Evolutionary conservation across 2,888 invertebrate genomes (phyloP).

Genomic region (Drosophila neonasuta): DNA sequence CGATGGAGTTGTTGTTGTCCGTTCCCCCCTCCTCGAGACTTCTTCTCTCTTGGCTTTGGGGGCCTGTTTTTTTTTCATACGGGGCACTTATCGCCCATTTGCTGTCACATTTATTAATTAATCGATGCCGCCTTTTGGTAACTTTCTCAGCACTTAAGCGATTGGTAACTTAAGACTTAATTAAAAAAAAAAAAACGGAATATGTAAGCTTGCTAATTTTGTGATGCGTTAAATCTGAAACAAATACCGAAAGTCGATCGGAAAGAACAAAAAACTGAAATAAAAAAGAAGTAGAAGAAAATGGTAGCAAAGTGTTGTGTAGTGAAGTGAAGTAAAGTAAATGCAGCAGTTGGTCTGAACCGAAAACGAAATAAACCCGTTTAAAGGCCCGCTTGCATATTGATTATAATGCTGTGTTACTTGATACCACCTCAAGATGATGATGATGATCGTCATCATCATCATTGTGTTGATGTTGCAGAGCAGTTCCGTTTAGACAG

Average conservation of each 20-base stretch:
- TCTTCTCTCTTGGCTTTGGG: background rate
- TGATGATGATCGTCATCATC: constrained; percentile 26
- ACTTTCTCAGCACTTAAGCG: constrained; percentile 69
- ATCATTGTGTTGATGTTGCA: constrained; percentile 45
- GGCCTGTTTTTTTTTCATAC: constrained; percentile 11
- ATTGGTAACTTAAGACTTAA: constrained; percentile 73
- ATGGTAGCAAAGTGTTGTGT: constrained; percentile 13
- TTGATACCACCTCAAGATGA: constrained; percentile 57
- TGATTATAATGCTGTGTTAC: constrained; percentile 69
- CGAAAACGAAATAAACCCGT: constrained; percentile 39
- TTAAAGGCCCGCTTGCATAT: constrained; percentile 65
- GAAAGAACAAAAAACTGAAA: constrained; percentile 9
- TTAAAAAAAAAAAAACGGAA: constrained; percentile 37
- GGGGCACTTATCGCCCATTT: constrained; percentile 70
- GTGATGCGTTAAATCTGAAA: constrained; percentile 74
- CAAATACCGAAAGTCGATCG: constrained; percentile 35
- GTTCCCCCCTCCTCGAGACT: background rate
- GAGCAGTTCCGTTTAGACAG: constrained; percentile 66
- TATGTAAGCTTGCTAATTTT: constrained; percentile 51
- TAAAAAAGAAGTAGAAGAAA: constrained; percentile 10
- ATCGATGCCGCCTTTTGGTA: constrained; percentile 60
- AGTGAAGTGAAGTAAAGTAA: constrained; percentile 13
- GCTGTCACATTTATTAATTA: constrained; percentile 78
- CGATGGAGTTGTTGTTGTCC: constrained; percentile 6
- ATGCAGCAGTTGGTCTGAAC: constrained; percentile 54